Evolutionary conservation across 1,140 invertebrate genomes (phyloP).

Genomic region (Drosophila lacteicornis): DNA sequence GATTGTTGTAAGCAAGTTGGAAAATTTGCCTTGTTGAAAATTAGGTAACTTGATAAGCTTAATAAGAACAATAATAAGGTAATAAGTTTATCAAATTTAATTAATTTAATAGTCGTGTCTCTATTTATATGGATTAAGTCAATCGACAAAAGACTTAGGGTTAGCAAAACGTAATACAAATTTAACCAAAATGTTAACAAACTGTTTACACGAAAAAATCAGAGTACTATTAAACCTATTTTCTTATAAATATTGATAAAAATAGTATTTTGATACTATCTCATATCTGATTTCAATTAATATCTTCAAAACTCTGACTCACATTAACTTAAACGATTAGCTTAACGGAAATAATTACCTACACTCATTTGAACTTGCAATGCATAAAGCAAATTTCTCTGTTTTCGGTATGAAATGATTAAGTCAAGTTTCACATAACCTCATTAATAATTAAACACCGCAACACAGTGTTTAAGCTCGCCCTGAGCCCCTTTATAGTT

Average conservation of each 20-base stretch:
- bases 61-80: too few relatives aligned
- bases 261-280: too few relatives aligned
- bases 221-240: too few relatives aligned
- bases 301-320: neutral
- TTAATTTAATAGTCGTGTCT: too few relatives aligned
- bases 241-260: too few relatives aligned
- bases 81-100: too few relatives aligned
- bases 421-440: slow-evolving; percentile 26
- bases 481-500: slow-evolving; percentile 32
- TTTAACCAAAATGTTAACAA: neutral
- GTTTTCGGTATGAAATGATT: slow-evolving; percentile 14
- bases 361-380: neutral
- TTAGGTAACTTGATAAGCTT: neutral
- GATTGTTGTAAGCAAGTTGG: neutral
- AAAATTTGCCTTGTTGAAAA: neutral
- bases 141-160: too few relatives aligned
- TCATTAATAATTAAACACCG: slow-evolving; percentile 36
- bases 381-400: neutral
- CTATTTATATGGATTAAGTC: too few relatives aligned
- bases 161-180: too few relatives aligned
- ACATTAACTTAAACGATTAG: neutral
- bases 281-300: too few relatives aligned
- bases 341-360: neutral
- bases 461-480: slow-evolving; percentile 21
- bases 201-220: neutral